Evolutionary conservation across 2,113 vertebrate genomes (phyloP), one percentile per base, ranked within the genome.

Genomic region (Xenopus laevis): DNA sequence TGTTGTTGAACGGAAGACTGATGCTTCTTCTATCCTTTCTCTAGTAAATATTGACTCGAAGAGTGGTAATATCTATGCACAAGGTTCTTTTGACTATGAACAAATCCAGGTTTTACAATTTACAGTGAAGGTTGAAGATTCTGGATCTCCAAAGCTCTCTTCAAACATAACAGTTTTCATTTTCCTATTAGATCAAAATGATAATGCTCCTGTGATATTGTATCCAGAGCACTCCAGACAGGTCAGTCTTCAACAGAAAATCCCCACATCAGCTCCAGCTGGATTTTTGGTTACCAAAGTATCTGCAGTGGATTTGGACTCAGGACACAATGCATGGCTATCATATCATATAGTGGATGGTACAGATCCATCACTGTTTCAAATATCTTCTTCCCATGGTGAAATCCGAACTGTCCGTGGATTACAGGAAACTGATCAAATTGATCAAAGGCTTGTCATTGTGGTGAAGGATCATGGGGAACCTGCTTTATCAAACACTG

Each of bases 241-340:
- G 0, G 59, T 81, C 33, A 83, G 71, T 0, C 81, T 82, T 68
- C 87, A 87, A 4, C 92, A 94, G 77, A 89, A 78, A 60, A 87
- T 94, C 69, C 89, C 91, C 0, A 87, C 88, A 20, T 91, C 90
- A 46, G 89, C 88, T 59, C 91, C 94, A 74, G 77, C 85, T 0
- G 94, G 93, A 65, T 91, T 91, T 78, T 82, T 95, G 81, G 89
- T 95, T 73, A 91, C 93, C 27, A 96, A 95, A 81, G 90, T 96
- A 86, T 91, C 92, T 47, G 95, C 94, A 0, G 90, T 95, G 83
- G 94, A 95, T 63, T 89, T 87, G 0, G 94, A 95, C 40, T 89
- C 92, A 0, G 93, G 94, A 63, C 89, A 94, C 80, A 95, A 95
- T 2, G 94, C 92, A 3, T 94, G 94, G 92, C 88, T 96, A 21